Conservation (phyloP, 2,888 invertebrate species). For the Drosophila helvetica region DNA sequence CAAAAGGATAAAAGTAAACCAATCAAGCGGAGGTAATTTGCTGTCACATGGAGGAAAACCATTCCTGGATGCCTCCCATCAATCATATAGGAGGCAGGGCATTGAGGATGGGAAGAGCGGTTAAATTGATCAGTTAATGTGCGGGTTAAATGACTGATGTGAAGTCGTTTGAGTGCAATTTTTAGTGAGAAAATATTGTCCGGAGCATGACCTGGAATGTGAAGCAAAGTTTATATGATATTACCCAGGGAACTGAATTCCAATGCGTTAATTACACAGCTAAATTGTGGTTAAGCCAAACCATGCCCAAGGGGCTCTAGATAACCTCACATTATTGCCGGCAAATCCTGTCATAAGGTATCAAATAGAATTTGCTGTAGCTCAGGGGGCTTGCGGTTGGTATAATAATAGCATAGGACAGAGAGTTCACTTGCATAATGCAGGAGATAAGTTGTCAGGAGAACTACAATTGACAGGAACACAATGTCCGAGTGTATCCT, state of each 20-base stretch:
- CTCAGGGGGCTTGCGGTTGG: slow-evolving; percentile 14
- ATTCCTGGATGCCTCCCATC: slow-evolving; percentile 13
- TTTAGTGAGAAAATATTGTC: too few relatives aligned
- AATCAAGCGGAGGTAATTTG: not conserved
- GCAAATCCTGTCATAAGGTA: not conserved
- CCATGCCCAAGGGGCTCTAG: too few relatives aligned
- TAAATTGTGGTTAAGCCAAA: slow-evolving; percentile 36
- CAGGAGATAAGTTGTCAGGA: slow-evolving; percentile 2
- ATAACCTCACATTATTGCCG: not conserved
- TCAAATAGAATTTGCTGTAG: not conserved
- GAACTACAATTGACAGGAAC: slow-evolving; percentile 8
- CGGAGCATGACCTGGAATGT: too few relatives aligned
- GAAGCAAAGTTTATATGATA: not conserved
- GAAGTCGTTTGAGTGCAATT: too few relatives aligned
- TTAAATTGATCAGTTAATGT: slow-evolving; percentile 22
- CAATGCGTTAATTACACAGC: slow-evolving; percentile 35
- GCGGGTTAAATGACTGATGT: not conserved
- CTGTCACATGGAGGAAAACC: slow-evolving; percentile 20
- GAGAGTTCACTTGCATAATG: slow-evolving; percentile 28
- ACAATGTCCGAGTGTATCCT: not conserved
- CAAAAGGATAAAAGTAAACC: too few relatives aligned
- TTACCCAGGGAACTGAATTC: not conserved
- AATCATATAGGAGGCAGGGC: slow-evolving; percentile 14
- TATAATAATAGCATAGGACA: slow-evolving; percentile 10
- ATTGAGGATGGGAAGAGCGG: too few relatives aligned